Base-by-base conservation (phyloP, 2,797 vertebrate species). In the Melopsittacus undulatus region DNA sequence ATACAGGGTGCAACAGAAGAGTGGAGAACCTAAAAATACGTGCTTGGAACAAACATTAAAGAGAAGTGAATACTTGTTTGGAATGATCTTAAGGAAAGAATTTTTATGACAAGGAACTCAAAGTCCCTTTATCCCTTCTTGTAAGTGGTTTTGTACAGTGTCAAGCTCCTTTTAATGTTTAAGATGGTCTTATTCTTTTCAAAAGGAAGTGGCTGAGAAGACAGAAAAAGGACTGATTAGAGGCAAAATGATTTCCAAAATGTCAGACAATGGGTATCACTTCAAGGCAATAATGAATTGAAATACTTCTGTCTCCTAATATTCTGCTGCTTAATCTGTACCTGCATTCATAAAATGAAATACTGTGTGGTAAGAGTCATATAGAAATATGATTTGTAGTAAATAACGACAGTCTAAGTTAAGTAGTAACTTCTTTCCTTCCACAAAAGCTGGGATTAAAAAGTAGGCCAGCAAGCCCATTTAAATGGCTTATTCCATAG, bases 381-480 rank as follows among this genome's bases (percentile, higher is more conserved):
- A 59, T 32, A 90, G 94, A 95, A 97, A 90, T 89, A 59, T 68
- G 78, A 95, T 96, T 97, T 96, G 83, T 91, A 92, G 82, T 87
- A 96, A 95, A 93, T 89, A 93, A 77, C 40, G 93, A 66, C 49
- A 48, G 94, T 95, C 40, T 86, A 94, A 97, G 64, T 94, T 89
- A 91, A 17, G 49, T 29, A 51, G 57, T 90, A 93, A 94, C 66
- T 92, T 94, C 62, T 89, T 80, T 85, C 87, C 69, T 92, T 87
- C 30, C 29, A 34, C 13, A 68, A 96, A 84, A 92, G 34, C 61
- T 92, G 62, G 69, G 90, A 96, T 96, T 96, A 94, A 95, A 96
- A 98, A 97, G 91, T 97, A 97, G 95, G 96, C 96, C 97, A 95
- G 94, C 75, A 94, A 82, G 82, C 34, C 84, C 78, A 80, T 97